Base-by-base conservation (phyloP, 2,888 invertebrate genomes). In the Callyntrura sp. region DNA sequence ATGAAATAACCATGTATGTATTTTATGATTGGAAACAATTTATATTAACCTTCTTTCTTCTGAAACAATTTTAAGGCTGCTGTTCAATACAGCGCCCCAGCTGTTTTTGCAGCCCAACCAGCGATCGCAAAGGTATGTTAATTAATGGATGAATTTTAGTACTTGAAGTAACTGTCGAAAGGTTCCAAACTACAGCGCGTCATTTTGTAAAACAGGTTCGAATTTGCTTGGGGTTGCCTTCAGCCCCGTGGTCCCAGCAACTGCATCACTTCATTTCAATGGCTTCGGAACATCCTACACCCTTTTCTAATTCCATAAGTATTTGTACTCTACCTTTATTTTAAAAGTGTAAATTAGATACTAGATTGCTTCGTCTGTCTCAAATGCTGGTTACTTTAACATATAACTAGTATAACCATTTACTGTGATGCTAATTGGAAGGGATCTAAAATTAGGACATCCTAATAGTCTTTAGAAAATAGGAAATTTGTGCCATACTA, bases 181-280 rank as follows among this genome's bases (percentile, higher is more conserved):
- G n/a, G 65, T 60, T 25, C 55, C 68, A 12, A 35, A 17, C 6
- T 17, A 11, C 17, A 35, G 14, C 14, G 12, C 11, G 55, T 3
- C 55, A 12, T 12, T 55, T 5, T 9, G 17, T 9, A 48, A 23
- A 48, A 48, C 20, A 62, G 83, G 83, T 83, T 12, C 90, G 94
- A 87, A 65, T 86, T 88, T 93, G 89, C 91, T 90, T 83, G 93
- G 94, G 84, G 93, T 96, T 78, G 94, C 95, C 43, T 96, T 96
- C 94, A 95, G 95, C 45, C 96, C 96, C 60, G 90, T 91, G 35
- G 96, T 96, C 55, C 95, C 96, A 92, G 95, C 95, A 88, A 96
- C 96, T 60, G 96, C 96, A 90, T 96, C 96, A 94, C 95, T 96
- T 91, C 95, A 96, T 93, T 97, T 96, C 94, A 94, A 90, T 28